These are phyloP conservation scores for Crocallis elinguaria DNA, from an alignment of 2,888 invertebrate species.

Conservation along the genomic window DNA sequence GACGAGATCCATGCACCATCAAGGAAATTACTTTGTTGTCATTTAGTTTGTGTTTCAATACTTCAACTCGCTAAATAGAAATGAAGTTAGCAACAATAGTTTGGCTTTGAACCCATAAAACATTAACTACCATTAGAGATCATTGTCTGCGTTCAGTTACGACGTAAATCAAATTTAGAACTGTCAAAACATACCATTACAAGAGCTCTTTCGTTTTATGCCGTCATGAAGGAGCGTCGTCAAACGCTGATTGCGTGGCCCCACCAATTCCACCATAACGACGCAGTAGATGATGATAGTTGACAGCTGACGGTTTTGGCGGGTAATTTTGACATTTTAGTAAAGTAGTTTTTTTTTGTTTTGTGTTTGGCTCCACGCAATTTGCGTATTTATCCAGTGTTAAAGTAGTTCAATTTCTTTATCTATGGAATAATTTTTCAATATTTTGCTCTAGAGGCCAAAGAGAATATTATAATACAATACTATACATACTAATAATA, in stretches of 20 bases:
- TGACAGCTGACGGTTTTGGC: not conserved
- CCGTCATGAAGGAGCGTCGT: slow-evolving; percentile 12
- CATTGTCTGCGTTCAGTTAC: slow-evolving; percentile 17
- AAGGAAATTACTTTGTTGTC: too few species aligned
- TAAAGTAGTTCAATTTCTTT: too few species aligned
- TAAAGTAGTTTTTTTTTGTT: too few species aligned
- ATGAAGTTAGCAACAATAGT: not conserved
- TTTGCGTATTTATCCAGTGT: too few species aligned
- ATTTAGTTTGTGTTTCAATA: too few species aligned
- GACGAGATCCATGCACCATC: too few species aligned
- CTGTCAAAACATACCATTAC: slow-evolving; percentile 21
- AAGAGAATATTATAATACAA: too few species aligned
- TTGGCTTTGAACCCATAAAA: slow-evolving; percentile 12
- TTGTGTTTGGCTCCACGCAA: too few species aligned
- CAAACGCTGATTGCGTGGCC: slow-evolving; percentile 17
- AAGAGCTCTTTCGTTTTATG: slow-evolving; percentile 16
- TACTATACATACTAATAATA: too few species aligned
- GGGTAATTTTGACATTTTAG: not conserved
- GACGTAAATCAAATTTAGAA: slow-evolving; percentile 21
- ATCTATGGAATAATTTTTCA: too few species aligned
- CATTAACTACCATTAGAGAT: slow-evolving; percentile 14
- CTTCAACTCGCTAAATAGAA: not conserved
- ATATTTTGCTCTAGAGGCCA: too few species aligned
- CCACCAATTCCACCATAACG: slow-evolving; percentile 15
- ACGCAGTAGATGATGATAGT: not conserved